Evolutionary conservation across 2,113 vertebrate species (phyloP).

Genomic region (Mesitornis unicolor): DNA sequence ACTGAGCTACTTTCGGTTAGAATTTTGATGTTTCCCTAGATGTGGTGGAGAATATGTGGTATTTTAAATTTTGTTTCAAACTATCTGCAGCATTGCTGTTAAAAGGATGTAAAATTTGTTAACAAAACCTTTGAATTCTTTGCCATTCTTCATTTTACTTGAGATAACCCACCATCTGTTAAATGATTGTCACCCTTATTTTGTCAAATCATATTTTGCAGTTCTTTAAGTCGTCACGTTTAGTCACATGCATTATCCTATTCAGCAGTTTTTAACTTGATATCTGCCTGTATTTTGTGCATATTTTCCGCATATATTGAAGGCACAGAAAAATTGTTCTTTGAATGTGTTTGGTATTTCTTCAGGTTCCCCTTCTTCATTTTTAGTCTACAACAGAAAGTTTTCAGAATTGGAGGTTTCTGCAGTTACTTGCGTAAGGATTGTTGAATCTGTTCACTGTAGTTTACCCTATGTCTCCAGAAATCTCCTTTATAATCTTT

Average conservation of each 20-base stretch:
- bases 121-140: neutral
- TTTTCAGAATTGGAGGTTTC: neutral
- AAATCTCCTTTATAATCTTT: neutral
- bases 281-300: neutral
- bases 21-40: neutral
- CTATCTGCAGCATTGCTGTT: neutral
- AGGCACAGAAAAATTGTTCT: neutral
- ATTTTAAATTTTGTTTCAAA: neutral
- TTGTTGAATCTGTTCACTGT: neutral
- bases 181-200: neutral
- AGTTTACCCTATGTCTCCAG: neutral
- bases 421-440: neutral
- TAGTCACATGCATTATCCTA: neutral
- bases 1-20: neutral
- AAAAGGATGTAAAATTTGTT: neutral
- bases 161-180: neutral
- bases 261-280: neutral
- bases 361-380: neutral
- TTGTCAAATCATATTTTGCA: neutral
- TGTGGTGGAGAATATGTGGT: too few species aligned
- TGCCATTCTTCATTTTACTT: neutral
- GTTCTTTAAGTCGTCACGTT: neutral
- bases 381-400: neutral
- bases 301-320: neutral
- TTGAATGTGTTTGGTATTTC: neutral